These are phyloP conservation scores for Rhea americana DNA, from an alignment of 2,113 vertebrate species.

Conservation along the genomic window DNA sequence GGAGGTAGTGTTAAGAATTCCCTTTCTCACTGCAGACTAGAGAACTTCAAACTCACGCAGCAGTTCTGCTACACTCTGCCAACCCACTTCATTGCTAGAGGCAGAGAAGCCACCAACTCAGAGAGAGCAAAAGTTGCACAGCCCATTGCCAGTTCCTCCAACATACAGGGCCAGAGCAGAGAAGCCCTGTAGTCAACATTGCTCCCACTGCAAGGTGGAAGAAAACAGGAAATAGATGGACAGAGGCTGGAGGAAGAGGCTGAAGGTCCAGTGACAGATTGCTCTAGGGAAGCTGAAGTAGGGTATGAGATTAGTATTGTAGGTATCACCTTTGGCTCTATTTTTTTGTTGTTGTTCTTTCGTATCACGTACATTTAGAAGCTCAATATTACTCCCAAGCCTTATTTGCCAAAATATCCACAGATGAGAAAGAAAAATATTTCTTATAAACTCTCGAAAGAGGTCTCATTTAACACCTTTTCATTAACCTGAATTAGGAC, in stretches of 20 bases:
- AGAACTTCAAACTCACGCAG: fast-evolving
- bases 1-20: fast-evolving
- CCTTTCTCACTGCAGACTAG: not conserved
- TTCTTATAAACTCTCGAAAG: not conserved
- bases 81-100: not conserved
- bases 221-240: fast-evolving
- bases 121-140: not conserved
- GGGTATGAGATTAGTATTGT: not conserved
- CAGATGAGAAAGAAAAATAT: not conserved
- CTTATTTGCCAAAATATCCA: not conserved
- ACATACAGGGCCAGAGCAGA: not conserved
- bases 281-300: not conserved
- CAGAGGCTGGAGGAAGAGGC: not conserved
- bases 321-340: not conserved
- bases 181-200: not conserved
- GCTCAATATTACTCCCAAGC: not conserved
- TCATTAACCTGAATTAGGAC: not conserved
- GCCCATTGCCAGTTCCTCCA: not conserved
- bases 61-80: not conserved
- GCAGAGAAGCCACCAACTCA: not conserved
- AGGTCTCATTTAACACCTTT: not conserved
- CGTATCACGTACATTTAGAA: not conserved
- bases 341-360: not conserved
- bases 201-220: not conserved
- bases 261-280: not conserved